Conservation (phyloP, 2,113 vertebrate genomes). For the Carassius gibelio region DNA sequence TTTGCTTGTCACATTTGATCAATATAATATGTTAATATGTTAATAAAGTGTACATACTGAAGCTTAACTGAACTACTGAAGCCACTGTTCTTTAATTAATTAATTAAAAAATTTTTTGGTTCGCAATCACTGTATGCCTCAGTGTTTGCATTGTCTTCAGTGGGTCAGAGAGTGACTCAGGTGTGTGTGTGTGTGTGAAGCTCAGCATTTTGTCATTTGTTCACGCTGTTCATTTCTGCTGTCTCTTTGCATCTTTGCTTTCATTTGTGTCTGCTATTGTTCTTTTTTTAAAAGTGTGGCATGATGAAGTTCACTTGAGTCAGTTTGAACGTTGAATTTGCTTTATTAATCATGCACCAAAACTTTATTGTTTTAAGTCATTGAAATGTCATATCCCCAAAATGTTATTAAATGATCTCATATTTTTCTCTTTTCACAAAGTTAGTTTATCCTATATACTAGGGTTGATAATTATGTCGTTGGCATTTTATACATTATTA, state of each 20-base stretch:
- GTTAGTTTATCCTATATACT: no score
- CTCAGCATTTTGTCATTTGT: neutral
- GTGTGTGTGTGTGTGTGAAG: slow-evolving; percentile 36
- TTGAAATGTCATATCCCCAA: no score
- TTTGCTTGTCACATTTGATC: neutral
- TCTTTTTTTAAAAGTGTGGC: neutral
- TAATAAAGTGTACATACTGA: neutral
- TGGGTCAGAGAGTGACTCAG: slow-evolving; percentile 33
- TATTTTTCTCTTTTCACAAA: no score
- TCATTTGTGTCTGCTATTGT: neutral
- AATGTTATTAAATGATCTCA: no score
- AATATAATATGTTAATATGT: neutral
- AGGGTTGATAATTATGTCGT: no score
- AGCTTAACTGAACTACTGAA: neutral
- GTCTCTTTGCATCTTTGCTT: neutral
- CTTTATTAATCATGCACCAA: neutral
- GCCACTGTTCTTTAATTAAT: neutral
- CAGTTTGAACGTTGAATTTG: neutral
- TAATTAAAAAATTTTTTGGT: neutral
- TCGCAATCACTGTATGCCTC: neutral
- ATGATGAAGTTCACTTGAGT: neutral
- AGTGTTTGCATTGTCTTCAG: neutral
- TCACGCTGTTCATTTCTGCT: no score
- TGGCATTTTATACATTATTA: no score
- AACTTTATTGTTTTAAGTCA: no score